Evolutionary conservation across 2,797 vertebrate species (phyloP), one percentile per base, ranked within the genome.

Genomic region (Rhinella marina): DNA sequence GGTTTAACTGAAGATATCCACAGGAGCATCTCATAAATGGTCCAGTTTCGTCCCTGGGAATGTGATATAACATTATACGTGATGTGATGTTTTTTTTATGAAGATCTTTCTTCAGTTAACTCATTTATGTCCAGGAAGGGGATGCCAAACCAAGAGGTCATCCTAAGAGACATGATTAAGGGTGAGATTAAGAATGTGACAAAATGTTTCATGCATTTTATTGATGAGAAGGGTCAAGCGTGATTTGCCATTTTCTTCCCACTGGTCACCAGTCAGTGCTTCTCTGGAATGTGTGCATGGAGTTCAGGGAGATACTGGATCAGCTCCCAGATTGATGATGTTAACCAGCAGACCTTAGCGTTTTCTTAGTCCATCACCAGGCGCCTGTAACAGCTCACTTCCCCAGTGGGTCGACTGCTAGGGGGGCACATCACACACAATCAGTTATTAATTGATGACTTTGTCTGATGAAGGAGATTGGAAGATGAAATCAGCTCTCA

Each of bases 311-410:
- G 92, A 92, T 82, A 91, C 90, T 87, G 91, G 84, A 91, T 91
- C 7, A 52, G 88, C 92, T 90, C 87, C 92, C 91, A 94, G 94
- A 95, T 92, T 93, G 94, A 95, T 95, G 94, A 92, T 91, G 92
- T 70, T 91, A 93, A 92, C 92, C 92, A 93, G 91, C 92, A 90
- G 91, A 94, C 93, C 93, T 93, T 93, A 91, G 90, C 91, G 29
- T 92, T 80, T 62, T 89, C 91, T 92, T 90, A 90, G 87, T 91
- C 86, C 81, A 93, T 95, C 90, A 90, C 92, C 84, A 92, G 91
- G 91, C 86, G 91, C 92, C 92, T 92, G 93, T 88, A 93, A 91
- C 89, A 91, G 91, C 90, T 92, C 90, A 89, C 90, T 90, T 90
- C 91, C 90, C 93, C 90, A 89, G 90, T 85, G 91, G 90, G 76